These are phyloP conservation scores for Pomatostomus ruficeps DNA, from an alignment of 2,113 vertebrate species.

Conservation along the genomic window DNA sequence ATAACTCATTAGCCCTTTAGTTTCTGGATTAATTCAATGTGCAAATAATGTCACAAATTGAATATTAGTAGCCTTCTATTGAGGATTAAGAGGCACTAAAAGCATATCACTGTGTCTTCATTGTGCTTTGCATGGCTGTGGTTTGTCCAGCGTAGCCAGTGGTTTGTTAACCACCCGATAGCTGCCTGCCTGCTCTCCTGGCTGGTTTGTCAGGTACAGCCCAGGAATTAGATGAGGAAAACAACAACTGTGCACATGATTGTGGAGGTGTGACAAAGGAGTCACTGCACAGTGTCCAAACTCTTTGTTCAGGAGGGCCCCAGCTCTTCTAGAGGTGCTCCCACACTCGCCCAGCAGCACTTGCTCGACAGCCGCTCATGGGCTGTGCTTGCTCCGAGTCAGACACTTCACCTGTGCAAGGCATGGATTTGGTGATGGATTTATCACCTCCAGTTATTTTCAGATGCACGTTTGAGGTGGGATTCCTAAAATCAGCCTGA, in stretches of 20 bases:
- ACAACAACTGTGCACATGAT: not conserved
- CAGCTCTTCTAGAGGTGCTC: not conserved
- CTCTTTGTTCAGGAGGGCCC: not conserved
- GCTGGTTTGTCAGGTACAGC: not conserved
- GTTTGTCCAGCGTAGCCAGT: not conserved
- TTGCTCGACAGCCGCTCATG: fast-evolving
- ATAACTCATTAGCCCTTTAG: constrained; percentile 46
- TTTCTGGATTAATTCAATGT: constrained; percentile 52
- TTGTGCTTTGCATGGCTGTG: not conserved
- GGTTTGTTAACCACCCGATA: not conserved
- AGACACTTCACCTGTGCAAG: not conserved
- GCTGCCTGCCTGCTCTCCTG: not conserved
- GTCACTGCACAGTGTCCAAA: not conserved
- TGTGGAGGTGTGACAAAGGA: fast-evolving
- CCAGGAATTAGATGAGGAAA: not conserved
- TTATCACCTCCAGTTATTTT: not conserved
- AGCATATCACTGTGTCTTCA: constrained; percentile 29
- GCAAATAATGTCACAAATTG: constrained; percentile 62
- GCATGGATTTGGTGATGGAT: not conserved
- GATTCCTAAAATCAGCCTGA: not conserved
- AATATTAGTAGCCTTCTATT: constrained; percentile 51
- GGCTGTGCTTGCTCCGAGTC: not conserved
- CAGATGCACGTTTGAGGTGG: not conserved
- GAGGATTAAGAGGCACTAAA: constrained; percentile 44
- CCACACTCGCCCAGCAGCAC: not conserved